Percentiles rank a stretch among this genome's conserved stretches.
Evolutionary conservation across 2,113 vertebrate species (phyloP).

Genomic region (Pagrus major): DNA sequence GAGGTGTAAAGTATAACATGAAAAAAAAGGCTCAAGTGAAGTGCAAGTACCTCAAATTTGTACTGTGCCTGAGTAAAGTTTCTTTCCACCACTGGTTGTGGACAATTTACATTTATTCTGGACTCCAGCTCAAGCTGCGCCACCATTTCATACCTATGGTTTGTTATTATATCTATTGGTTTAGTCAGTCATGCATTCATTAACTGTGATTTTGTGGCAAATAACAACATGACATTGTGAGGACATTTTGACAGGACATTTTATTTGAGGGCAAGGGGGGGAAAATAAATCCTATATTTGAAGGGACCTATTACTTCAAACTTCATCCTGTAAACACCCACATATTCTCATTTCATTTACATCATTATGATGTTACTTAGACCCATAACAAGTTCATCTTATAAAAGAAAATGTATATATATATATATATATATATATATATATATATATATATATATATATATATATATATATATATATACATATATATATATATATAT

Average conservation of each 20-base stretch:
- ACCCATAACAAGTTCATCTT: background rate
- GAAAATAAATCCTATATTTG: background rate
- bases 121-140: background rate
- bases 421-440: too few species aligned
- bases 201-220: background rate
- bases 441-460: too few species aligned
- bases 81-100: background rate
- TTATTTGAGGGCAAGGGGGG: background rate
- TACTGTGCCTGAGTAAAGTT: background rate
- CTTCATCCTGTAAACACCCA: background rate
- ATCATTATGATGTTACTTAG: background rate
- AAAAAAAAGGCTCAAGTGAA: background rate
- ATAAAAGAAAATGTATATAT: background rate
- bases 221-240: background rate
- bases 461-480: too few species aligned
- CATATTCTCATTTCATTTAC: background rate
- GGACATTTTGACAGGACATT: background rate
- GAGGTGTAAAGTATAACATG: background rate
- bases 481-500: too few species aligned
- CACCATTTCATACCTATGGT: background rate
- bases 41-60: background rate
- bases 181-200: background rate
- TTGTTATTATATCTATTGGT: background rate
- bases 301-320: background rate
- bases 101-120: background rate